Conservation (phyloP, 2,113 vertebrate genomes). For the Dasyprocta punctata region DNA sequence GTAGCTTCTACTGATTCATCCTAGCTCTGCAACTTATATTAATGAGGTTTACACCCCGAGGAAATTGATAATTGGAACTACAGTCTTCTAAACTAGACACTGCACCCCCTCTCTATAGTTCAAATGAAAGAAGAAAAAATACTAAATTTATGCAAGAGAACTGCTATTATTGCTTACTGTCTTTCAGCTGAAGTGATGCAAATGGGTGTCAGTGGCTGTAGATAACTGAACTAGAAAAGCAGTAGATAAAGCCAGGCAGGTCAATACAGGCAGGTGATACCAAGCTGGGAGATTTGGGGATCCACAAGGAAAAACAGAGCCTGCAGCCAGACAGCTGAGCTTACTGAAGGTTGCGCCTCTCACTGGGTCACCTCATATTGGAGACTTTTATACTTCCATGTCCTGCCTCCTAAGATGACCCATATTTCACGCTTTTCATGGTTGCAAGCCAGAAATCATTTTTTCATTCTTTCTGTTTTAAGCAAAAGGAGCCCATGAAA, state of each 20-base stretch:
- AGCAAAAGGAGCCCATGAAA: conserved; percentile 19
- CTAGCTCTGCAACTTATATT: conserved; percentile 50
- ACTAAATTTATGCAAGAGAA: not conserved
- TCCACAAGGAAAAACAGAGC: not conserved
- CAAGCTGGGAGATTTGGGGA: not conserved
- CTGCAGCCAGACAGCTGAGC: not conserved
- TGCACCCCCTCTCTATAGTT: not conserved
- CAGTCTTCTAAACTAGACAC: not conserved
- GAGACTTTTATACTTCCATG: not conserved
- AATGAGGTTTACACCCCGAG: conserved; percentile 14
- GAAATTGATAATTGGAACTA: conserved; percentile 45
- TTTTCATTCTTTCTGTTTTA: conserved; percentile 39
- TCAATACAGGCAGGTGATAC: not conserved
- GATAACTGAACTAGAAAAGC: not conserved
- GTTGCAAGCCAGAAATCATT: conserved; percentile 2
- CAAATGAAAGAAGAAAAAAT: conserved; percentile 19
- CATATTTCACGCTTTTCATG: not conserved
- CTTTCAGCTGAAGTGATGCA: not conserved
- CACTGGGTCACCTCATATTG: not conserved
- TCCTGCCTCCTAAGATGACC: not conserved
- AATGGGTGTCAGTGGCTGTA: not conserved
- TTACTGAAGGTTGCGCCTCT: not conserved
- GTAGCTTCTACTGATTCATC: conserved; percentile 36
- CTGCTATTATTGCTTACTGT: not conserved
- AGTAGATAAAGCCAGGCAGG: not conserved